phyloP scores from a whole-genome alignment of 2,888 invertebrate species.

The Hypolimnas misippus region DNA sequence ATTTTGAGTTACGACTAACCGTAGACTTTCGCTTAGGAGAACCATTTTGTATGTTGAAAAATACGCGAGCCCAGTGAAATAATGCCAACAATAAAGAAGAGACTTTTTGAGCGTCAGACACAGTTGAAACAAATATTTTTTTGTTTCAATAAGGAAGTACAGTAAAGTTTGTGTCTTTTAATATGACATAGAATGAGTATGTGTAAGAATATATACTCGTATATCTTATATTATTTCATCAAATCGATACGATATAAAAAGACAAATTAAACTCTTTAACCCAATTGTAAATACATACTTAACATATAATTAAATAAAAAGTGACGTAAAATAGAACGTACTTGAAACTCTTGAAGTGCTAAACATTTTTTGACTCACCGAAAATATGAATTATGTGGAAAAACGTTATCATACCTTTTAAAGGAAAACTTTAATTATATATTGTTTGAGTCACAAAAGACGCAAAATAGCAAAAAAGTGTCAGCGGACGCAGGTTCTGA shows the following conservation, averaged over 20 bases:
- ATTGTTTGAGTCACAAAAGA: conserved; percentile 60
- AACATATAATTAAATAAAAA: no score
- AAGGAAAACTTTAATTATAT: conserved; percentile 44
- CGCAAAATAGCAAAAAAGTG: conserved; percentile 67
- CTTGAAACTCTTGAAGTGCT: not conserved
- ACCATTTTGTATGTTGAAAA: conserved; percentile 16
- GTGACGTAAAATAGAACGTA: no score
- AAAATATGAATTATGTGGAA: no score
- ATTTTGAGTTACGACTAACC: conserved; percentile 13
- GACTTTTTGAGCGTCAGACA: conserved; percentile 7
- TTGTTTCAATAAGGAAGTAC: not conserved
- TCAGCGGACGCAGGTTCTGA: conserved; percentile 64
- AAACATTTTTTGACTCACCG: no score
- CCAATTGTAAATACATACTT: no score
- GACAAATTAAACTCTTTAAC: no score
- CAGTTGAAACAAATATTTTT: not conserved
- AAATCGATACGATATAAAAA: no score
- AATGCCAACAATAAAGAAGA: conserved; percentile 11
- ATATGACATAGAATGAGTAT: no score
- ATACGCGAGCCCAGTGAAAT: conserved; percentile 14
- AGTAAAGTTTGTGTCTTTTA: not conserved
- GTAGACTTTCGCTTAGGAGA: conserved; percentile 6
- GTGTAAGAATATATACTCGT: no score
- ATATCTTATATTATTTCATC: no score
- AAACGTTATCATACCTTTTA: not conserved